Base-by-base conservation (phyloP, 2,888 invertebrate genomes). In the Amphipoea oculea region DNA sequence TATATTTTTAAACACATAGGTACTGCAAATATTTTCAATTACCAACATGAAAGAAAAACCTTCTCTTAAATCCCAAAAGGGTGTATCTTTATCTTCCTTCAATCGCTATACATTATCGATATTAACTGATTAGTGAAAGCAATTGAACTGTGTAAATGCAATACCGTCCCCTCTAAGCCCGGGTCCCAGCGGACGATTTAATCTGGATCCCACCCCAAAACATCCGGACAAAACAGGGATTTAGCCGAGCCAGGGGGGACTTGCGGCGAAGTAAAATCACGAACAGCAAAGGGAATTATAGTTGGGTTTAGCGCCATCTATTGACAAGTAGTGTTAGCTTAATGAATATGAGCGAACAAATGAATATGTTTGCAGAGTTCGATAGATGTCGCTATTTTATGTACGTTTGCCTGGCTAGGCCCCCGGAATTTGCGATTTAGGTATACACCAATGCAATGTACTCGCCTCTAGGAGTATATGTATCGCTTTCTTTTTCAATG, bases 111-210 rank as follows among this genome's bases (percentile, higher is more conserved):
- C 80, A 86, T 89, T 83, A 82, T 79, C 82, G 84, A 84, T 88
- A 88, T 86, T 82, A 86, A 87, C 79, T 86, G 84, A 88, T 89
- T 85, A 86, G 87, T 88, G 83, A 86, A 86, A 89, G 77, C 89
- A 89, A 90, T 89, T 89, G 90, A 84, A 84, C 86, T 87, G 90
- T 87, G 90, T 90, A 89, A 90, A 87, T 78, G 84, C 83, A 86
- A 89, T 89, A 81, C 79, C 81, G 73, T 77, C 85, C 89, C 85
- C 81, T 85, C 60, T 77, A 78, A 86, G 78, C 81, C 63, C 12
- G 71, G 82, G 78, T 81, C 82, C 79, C 87, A 70, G 79, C 51
- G 87, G 84, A 84, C 84, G 82, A 89, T 89, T 89, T 90, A 89
- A 89, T 90, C 89, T 85, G 86, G 73, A 86, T 79, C 86, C 88